Evolutionary conservation across 23 tunicate species (phyloP).

Genomic region (Styela clava): DNA sequence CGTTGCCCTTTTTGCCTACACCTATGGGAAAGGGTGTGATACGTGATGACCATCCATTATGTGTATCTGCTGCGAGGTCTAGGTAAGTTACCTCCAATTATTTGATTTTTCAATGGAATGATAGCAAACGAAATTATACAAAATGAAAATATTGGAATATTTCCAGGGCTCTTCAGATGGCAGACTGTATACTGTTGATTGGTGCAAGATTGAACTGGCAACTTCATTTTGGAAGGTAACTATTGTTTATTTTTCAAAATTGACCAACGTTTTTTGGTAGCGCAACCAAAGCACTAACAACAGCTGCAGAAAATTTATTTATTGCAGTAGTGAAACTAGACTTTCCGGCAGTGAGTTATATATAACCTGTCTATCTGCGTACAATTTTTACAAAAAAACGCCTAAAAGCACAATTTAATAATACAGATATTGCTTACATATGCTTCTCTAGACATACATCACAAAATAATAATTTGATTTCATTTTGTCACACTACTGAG

Average conservation of each 20-base stretch:
- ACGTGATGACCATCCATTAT: constrained; percentile 67
- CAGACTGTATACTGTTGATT: constrained; percentile 66
- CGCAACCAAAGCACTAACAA: too few species aligned
- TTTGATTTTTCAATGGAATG: neutral
- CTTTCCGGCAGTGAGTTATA: too few species aligned
- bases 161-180: constrained; percentile 60
- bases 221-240: constrained; percentile 87
- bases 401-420: too few species aligned
- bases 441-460: neutral
- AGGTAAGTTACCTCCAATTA: constrained; percentile 28
- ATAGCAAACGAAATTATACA: too few species aligned
- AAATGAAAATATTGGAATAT: neutral
- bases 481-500: too few species aligned
- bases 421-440: neutral
- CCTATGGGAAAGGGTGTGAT: constrained; percentile 97
- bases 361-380: too few species aligned
- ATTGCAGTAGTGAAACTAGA: too few species aligned
- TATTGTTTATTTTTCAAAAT: neutral
- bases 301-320: too few species aligned
- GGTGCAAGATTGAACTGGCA: constrained; percentile 96
- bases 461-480: too few species aligned
- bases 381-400: too few species aligned
- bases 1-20: constrained; percentile 86
- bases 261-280: too few species aligned
- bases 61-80: constrained; percentile 89